Percentiles rank a stretch among this genome's conserved stretches.
phyloP scores from a whole-genome alignment of 2,888 invertebrate species.

The Luperina nickerlii region DNA sequence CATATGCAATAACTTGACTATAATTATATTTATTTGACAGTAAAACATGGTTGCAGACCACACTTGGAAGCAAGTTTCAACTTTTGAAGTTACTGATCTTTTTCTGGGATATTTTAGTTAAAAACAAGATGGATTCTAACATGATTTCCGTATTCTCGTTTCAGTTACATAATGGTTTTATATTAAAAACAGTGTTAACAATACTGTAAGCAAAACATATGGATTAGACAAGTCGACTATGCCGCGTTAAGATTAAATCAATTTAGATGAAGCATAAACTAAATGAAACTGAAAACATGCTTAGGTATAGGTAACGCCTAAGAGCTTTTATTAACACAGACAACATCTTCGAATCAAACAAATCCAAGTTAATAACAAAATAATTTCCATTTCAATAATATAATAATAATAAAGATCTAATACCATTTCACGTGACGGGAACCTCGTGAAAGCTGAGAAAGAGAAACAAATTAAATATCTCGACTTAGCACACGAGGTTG shows the following conservation, averaged over 20 bases:
- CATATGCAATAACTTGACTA: slow-evolving; percentile 38
- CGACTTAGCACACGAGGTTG: too few species aligned
- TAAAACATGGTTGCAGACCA: slow-evolving; percentile 64
- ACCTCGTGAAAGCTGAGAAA: too few species aligned
- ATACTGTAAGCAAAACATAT: not conserved
- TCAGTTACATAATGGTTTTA: not conserved
- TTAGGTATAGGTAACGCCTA: not conserved
- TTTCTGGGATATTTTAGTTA: slow-evolving; percentile 74
- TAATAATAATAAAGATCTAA: slow-evolving; percentile 19
- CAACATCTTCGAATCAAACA: not conserved
- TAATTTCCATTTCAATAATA: slow-evolving; percentile 13
- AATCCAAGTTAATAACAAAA: slow-evolving; percentile 8
- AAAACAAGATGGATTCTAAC: not conserved
- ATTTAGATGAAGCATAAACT: not conserved
- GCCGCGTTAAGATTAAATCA: not conserved
- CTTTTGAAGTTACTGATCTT: slow-evolving; percentile 65
- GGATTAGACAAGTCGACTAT: not conserved
- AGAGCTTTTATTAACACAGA: not conserved
- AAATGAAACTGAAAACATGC: not conserved
- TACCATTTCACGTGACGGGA: too few species aligned
- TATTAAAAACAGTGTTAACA: not conserved
- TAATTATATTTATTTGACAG: slow-evolving; percentile 72
- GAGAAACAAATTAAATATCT: too few species aligned
- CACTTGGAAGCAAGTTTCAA: slow-evolving; percentile 65
- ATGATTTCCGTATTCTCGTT: not conserved